phyloP scores from a whole-genome alignment of 1,140 invertebrate genomes.

The Zaprionus capensis region DNA sequence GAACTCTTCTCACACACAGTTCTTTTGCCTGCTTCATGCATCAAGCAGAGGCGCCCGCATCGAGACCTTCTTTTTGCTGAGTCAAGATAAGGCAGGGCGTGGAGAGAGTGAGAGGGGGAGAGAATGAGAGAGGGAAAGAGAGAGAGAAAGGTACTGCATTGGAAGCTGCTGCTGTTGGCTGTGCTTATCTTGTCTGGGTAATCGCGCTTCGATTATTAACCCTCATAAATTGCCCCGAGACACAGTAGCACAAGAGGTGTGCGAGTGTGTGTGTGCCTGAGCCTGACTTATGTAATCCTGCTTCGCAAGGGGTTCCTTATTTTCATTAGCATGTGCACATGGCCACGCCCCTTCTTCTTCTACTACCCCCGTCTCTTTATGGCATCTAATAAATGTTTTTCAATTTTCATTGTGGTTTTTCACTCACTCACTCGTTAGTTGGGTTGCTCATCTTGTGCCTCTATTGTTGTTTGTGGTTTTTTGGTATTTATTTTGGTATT shows the following conservation, averaged over 20 bases:
- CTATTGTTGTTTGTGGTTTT: constrained; percentile 70
- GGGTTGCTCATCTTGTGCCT: constrained; percentile 51
- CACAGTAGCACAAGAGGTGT: constrained; percentile 48
- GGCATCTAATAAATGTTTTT: constrained; percentile 77
- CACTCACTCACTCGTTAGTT: background rate
- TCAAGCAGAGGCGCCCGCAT: constrained; percentile 53
- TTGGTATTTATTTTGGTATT: constrained; percentile 20
- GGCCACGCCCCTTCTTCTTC: background rate
- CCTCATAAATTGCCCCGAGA: constrained; percentile 64
- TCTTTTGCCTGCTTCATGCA: constrained; percentile 20
- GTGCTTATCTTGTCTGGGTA: constrained; percentile 67
- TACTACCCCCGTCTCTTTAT: background rate
- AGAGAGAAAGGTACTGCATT: constrained; percentile 2
- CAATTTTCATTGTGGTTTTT: constrained; percentile 75
- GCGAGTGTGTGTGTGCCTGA: constrained; percentile 14
- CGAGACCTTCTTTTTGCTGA: constrained; percentile 56
- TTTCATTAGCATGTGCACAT: constrained; percentile 65
- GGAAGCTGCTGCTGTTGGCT: constrained; percentile 26
- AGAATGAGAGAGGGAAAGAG: background rate
- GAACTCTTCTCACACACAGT: background rate
- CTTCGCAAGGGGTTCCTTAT: constrained; percentile 30
- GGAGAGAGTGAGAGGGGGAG: background rate
- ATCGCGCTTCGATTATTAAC: constrained; percentile 79
- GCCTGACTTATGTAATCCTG: constrained; percentile 49
- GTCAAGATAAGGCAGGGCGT: constrained; percentile 62